phyloP scores from a whole-genome alignment of 1,140 invertebrate genomes.

The Dendroctonus valens region DNA sequence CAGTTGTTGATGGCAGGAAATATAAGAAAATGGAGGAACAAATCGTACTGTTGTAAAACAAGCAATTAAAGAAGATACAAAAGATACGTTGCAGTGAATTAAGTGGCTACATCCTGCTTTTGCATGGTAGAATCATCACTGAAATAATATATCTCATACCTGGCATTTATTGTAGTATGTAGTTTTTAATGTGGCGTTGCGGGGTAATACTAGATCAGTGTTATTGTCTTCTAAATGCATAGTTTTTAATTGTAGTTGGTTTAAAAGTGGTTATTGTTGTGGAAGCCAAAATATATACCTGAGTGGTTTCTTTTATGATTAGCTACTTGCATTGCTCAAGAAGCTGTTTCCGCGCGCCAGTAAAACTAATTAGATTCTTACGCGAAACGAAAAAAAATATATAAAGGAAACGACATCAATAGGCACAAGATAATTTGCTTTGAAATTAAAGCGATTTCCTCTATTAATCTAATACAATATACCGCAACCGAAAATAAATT shows the following conservation, averaged over 20 bases:
- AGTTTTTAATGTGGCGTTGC: neutral
- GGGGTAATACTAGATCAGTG: neutral
- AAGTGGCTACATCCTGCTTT: neutral
- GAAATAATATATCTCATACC: slow-evolving; percentile 1
- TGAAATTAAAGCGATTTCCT: slow-evolving; percentile 8
- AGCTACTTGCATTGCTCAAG: too few relatives aligned
- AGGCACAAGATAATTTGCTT: slow-evolving; percentile 5
- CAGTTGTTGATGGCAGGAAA: too few relatives aligned
- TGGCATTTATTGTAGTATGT: neutral
- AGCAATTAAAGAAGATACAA: neutral
- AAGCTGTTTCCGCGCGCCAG: too few relatives aligned
- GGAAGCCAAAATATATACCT: too few relatives aligned
- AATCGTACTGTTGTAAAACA: neutral
- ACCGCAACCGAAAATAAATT: slow-evolving; percentile 21
- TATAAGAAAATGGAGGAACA: too few relatives aligned
- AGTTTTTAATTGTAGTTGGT: too few relatives aligned
- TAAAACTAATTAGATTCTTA: too few relatives aligned
- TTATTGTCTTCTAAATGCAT: too few relatives aligned
- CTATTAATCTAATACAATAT: slow-evolving; percentile 21
- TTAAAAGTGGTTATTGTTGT: too few relatives aligned
- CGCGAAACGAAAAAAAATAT: neutral
- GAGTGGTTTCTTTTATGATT: too few relatives aligned
- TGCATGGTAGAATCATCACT: neutral
- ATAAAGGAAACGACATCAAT: neutral
- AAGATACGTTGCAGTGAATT: neutral